phyloP scores from a whole-genome alignment of 2,888 invertebrate genomes.

The Drosophila yooni region DNA sequence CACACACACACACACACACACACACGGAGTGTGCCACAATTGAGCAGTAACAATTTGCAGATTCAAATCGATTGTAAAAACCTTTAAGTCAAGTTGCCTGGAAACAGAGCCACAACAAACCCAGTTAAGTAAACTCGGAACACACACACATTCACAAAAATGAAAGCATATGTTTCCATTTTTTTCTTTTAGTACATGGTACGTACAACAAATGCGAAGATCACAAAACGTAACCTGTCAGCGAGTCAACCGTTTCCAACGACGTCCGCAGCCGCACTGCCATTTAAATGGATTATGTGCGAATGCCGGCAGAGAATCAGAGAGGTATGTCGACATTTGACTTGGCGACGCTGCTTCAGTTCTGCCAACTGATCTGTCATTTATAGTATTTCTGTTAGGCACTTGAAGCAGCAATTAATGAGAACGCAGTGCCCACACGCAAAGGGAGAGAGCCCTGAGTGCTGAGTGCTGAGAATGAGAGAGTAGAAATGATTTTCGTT shows the following conservation, averaged over 20 bases:
- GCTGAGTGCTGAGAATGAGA: not conserved
- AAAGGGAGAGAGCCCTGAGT: not conserved
- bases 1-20: not conserved
- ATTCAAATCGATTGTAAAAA: constrained; percentile 51
- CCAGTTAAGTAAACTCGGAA: not conserved
- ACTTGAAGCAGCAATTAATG: constrained; percentile 4
- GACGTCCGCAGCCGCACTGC: constrained; percentile 54
- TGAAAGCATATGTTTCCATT: not conserved
- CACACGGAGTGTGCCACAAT: not conserved
- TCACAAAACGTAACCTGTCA: constrained; percentile 16
- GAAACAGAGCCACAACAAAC: constrained; percentile 42
- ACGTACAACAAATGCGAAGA: constrained; percentile 15
- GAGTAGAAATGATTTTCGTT: not conserved
- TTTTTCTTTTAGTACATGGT: not conserved
- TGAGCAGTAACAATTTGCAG: constrained; percentile 7
- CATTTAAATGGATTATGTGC: not conserved
- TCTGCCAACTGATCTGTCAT: constrained; percentile 20
- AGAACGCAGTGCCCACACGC: not conserved
- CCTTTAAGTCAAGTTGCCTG: constrained; percentile 26
- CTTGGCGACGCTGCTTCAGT: constrained; percentile 4
- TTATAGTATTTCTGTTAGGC: constrained; percentile 13
- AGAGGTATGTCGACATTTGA: not conserved
- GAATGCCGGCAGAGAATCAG: constrained; percentile 8
- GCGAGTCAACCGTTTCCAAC: constrained; percentile 52
- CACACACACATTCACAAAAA: not conserved